Evolutionary conservation across 92 coral and sea anemone species (phyloP).

Genomic region (Virgularia gustaviana): DNA sequence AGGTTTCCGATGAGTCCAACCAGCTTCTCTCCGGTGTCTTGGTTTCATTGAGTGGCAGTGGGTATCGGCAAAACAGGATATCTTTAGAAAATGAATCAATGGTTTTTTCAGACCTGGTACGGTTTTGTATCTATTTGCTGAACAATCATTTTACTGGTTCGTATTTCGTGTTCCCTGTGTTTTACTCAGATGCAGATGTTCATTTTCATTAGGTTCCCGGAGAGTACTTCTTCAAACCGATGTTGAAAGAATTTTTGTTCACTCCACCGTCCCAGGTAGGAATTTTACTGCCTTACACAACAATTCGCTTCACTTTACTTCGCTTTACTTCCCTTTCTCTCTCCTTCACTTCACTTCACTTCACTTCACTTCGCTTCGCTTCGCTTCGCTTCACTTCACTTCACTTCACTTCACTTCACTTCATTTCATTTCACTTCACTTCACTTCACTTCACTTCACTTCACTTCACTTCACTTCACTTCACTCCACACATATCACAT

Average conservation of each 20-base stretch:
- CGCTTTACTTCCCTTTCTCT: neutral
- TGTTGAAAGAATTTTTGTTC: slow-evolving; percentile 88
- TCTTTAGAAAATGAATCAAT: slow-evolving; percentile 75
- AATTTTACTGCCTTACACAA: neutral
- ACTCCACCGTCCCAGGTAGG: slow-evolving; percentile 86
- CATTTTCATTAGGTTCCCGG: slow-evolving; percentile 96
- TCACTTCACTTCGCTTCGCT: neutral
- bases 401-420: neutral
- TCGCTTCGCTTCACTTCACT: neutral
- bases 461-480: neutral
- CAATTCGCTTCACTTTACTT: neutral
- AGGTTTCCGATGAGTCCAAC: slow-evolving; percentile 69
- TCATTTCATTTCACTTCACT: no score
- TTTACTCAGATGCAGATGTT: neutral
- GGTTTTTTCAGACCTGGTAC: slow-evolving; percentile 78
- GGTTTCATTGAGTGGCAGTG: slow-evolving; percentile 85
- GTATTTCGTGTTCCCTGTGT: no score
- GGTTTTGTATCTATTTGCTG: slow-evolving; percentile 4
- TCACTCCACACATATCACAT: no score
- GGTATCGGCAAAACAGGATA: slow-evolving; percentile 83
- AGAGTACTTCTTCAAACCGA: slow-evolving; percentile 89
- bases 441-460: no score
- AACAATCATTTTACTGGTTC: no score
- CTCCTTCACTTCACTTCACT: no score
- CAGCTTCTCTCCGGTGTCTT: slow-evolving; percentile 78